A percentile compares a stretch with the other conserved stretches of the same genome.
These are phyloP conservation scores for Agrochola lota DNA, from an alignment of 2,888 invertebrate genomes.

Conservation along the genomic window DNA sequence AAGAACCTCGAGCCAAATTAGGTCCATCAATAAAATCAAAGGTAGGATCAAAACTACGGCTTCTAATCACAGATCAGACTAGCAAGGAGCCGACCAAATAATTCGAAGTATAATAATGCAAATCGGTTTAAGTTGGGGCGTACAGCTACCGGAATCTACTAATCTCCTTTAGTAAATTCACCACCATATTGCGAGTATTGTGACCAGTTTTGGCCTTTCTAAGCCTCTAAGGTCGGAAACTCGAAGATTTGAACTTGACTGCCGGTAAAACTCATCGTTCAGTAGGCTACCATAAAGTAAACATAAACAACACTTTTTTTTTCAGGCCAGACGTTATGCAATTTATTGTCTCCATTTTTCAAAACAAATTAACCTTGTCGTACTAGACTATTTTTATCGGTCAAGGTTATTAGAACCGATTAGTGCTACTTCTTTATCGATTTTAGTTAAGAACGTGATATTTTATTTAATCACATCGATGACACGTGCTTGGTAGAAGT, in stretches of 20 bases:
- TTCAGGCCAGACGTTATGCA: not conserved
- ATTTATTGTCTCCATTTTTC: conserved; percentile 4
- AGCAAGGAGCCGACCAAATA: not conserved
- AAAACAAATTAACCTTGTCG: conserved; percentile 26
- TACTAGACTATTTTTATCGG: conserved; percentile 39
- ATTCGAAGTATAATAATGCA: not conserved
- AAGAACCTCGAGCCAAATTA: not conserved
- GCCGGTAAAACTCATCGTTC: not conserved
- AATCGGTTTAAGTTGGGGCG: not conserved
- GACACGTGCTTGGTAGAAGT: conserved; percentile 4
- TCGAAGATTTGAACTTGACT: not conserved
- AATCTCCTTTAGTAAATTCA: not conserved
- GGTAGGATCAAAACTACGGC: conserved; percentile 11
- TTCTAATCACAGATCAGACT: conserved; percentile 42
- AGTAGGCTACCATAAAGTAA: not conserved
- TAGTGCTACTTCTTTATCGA: conserved; percentile 41
- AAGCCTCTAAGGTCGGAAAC: too few relatives aligned
- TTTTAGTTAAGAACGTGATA: conserved; percentile 30
- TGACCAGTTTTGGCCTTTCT: too few relatives aligned
- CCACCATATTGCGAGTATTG: not conserved
- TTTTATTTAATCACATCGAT: conserved; percentile 33
- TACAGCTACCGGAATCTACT: not conserved
- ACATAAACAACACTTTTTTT: too few relatives aligned
- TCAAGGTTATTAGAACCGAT: conserved; percentile 40
- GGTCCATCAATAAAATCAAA: not conserved